Evolutionary conservation across 2,113 vertebrate species (phyloP).

Genomic region (Pterocles burchelli): DNA sequence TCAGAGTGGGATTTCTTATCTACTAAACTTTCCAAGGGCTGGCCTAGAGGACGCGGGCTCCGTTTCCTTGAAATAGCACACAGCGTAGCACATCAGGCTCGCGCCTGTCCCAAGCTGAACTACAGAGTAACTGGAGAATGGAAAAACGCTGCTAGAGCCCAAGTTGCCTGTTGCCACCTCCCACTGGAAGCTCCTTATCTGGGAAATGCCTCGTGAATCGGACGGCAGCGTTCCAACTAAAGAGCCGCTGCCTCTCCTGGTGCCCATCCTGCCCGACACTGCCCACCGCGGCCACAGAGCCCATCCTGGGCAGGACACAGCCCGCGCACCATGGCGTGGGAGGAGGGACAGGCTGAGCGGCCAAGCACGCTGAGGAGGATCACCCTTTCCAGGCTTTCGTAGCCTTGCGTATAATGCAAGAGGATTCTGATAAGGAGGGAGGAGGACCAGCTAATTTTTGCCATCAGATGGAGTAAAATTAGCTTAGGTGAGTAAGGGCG

Average conservation of each 20-base stretch:
- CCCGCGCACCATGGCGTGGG: fast-evolving
- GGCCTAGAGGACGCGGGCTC: not conserved
- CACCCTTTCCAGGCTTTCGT: not conserved
- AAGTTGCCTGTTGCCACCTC: constrained; percentile 51
- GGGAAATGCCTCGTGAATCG: not conserved
- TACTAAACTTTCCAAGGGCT: not conserved
- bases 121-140: constrained; percentile 46
- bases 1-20: constrained; percentile 29
- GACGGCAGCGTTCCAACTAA: not conserved
- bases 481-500: constrained; percentile 62
- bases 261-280: not conserved
- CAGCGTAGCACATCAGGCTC: constrained; percentile 43
- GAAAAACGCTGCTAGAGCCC: constrained; percentile 38
- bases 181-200: constrained; percentile 53
- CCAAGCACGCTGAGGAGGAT: not conserved
- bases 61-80: constrained; percentile 40
- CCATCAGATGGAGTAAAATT: constrained; percentile 58
- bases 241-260: not conserved
- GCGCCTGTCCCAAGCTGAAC: constrained; percentile 57
- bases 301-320: not conserved
- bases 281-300: fast-evolving
- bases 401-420: not conserved
- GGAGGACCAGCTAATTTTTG: not conserved
- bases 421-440: constrained; percentile 16
- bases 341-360: not conserved